Base-by-base conservation (phyloP, 2,888 invertebrate genomes). In the Caenorhabditis virilis region DNA sequence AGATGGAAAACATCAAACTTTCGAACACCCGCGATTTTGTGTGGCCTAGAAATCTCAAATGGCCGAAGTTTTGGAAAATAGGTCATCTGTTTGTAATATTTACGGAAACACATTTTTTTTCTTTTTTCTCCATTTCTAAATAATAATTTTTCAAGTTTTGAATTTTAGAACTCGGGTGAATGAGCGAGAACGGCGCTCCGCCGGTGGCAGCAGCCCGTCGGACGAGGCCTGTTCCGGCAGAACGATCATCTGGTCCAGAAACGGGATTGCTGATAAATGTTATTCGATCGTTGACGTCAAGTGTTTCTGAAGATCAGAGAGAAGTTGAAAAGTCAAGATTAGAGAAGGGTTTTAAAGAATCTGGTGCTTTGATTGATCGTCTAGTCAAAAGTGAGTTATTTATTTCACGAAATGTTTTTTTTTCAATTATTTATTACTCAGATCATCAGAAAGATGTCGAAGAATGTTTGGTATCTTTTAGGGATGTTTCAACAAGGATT, bases 341-440 rank as follows among this genome's bases (percentile, higher is more conserved):
- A 48, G 95, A 97, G 85, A 91, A 91, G 75, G 94, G 94, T 82
- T 95, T 91, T 83, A 91, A 91, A 83, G 89, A 90, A 78, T 93
- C 94, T 84, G 95, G 95, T 86, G 89, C 89, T 60, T 88, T 89
- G 76, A 86, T 97, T 2, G 93, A 94, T 82, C 91, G 92, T 83
- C 87, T 95, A 42, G 91, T 97, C 6, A 90, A 91, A 7, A 84
- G 85, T 85, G 72, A 59, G 52, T 36, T 13, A 45, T 16, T 20
- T 4, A 13, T n/a, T n/a, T n/a, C n/a, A n/a, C 16, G 15, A 26
- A n/a, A 11, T n/a, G 45, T 45, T 33, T 25, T 22, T 13, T 26
- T 45, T 23, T 2, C 20, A 13, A 36, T 27, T 20, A 26, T 41
- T 36, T 61, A 25, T 53, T 63, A 78, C 80, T 51, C 78, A 85